Conservation (phyloP, 1,140 invertebrate genomes). For the Mylabris phalerata region DNA sequence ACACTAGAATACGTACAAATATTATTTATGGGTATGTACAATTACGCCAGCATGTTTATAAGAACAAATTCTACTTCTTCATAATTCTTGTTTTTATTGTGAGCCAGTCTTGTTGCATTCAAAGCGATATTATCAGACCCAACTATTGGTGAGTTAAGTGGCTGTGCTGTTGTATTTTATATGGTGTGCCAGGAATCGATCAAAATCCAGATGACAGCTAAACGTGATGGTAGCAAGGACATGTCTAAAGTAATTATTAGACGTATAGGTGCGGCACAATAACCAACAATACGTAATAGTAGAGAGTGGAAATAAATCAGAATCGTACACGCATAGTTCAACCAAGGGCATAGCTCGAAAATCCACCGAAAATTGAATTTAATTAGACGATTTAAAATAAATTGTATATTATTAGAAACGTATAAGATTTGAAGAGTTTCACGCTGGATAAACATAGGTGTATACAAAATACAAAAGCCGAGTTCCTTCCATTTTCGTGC, state of each 20-base stretch:
- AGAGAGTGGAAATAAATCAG: neutral
- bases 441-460: no score
- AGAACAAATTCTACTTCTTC: no score
- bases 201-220: constrained; percentile 10
- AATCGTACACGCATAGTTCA: neutral
- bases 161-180: no score
- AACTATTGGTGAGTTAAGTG: no score
- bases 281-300: constrained; percentile 5
- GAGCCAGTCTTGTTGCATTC: no score
- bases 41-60: no score
- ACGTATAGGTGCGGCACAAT: constrained; percentile 6
- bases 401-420: constrained; percentile 14
- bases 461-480: no score
- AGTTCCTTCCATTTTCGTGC: no score
- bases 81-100: no score
- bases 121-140: no score
- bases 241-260: constrained; percentile 11
- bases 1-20: no score
- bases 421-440: neutral
- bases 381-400: constrained; percentile 11
- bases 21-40: no score
- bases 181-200: constrained; percentile 8
- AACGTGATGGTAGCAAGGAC: constrained; percentile 9
- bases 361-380: constrained; percentile 4
- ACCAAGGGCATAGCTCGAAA: neutral